Conservation (phyloP, 1,140 invertebrate species). For the Macrocentrus cingulum region DNA sequence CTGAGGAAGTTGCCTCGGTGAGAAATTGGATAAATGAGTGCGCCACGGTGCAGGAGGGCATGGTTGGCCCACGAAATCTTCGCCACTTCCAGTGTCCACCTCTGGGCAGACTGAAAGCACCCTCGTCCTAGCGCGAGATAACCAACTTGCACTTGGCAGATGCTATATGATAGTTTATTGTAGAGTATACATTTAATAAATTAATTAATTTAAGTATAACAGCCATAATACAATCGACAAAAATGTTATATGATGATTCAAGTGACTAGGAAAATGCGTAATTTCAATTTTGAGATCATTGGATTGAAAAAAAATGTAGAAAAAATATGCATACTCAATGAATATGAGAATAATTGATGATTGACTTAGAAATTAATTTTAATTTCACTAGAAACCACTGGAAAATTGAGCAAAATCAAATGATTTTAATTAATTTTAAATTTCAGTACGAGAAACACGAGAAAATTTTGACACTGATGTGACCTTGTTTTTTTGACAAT, state of each 20-base stretch:
- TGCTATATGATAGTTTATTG: neutral
- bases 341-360: too few relatives aligned
- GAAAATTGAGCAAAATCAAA: too few relatives aligned
- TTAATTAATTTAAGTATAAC: neutral
- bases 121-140: slow-evolving; percentile 20
- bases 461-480: too few relatives aligned
- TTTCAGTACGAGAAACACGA: too few relatives aligned
- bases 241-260: too few relatives aligned
- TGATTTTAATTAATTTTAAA: too few relatives aligned
- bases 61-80: slow-evolving; percentile 55
- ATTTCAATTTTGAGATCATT: neutral
- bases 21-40: slow-evolving; percentile 53
- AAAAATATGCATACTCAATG: too few relatives aligned
- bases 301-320: slow-evolving; percentile 1
- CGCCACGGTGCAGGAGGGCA: slow-evolving; percentile 49
- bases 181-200: neutral
- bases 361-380: too few relatives aligned
- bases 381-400: too few relatives aligned
- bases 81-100: slow-evolving; percentile 52
- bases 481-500: too few relatives aligned
- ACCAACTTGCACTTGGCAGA: neutral
- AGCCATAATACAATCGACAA: too few relatives aligned
- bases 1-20: slow-evolving; percentile 46
- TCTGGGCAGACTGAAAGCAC: slow-evolving; percentile 35
- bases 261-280: neutral